A percentile compares a stretch with the other conserved stretches of the same genome.
Evolutionary conservation across 1,140 invertebrate genomes (phyloP).

Genomic region (Euglossa dilemma): DNA sequence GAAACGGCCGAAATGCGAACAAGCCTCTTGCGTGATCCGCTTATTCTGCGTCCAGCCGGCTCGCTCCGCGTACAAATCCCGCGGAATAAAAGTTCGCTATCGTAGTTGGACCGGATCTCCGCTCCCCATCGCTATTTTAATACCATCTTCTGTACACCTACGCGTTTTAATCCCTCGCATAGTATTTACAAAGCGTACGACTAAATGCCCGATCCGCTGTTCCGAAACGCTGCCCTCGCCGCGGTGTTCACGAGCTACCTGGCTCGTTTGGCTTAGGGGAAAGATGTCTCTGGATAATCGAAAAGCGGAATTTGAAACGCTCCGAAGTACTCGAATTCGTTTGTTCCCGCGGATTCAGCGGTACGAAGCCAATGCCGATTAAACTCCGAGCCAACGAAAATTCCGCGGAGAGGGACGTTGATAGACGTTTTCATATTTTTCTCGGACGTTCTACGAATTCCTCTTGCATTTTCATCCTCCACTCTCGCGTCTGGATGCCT

Average conservation of each 20-base stretch:
- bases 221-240: background rate
- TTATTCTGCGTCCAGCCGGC: no score
- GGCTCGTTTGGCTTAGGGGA: background rate
- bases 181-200: constrained; percentile 61
- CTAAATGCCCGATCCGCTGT: constrained; percentile 13
- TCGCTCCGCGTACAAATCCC: no score
- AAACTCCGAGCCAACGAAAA: no score
- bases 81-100: no score
- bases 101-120: background rate
- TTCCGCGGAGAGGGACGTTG: no score
- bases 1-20: no score
- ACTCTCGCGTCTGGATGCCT: no score
- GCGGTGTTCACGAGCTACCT: background rate
- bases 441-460: no score
- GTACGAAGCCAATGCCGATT: no score
- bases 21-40: no score
- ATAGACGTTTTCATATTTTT: no score
- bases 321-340: background rate
- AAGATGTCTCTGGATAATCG: background rate
- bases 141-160: constrained; percentile 15
- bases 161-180: constrained; percentile 52
- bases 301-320: background rate
- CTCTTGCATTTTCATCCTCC: no score
- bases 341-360: background rate
- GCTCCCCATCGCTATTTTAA: constrained; percentile 29